Conservation (phyloP, 2,888 invertebrate genomes). For the Troilus luridus region DNA sequence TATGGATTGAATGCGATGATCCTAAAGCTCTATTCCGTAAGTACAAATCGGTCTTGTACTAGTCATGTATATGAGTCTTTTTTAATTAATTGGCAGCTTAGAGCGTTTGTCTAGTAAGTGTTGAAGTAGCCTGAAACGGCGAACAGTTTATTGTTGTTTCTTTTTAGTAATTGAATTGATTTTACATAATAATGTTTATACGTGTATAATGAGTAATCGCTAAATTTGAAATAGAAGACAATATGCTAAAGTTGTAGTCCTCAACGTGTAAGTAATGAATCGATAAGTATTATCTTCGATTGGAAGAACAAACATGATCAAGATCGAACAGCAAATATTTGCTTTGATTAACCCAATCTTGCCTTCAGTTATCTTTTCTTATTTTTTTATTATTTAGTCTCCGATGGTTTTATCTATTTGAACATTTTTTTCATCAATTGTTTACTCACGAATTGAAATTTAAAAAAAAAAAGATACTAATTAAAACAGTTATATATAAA, state of each 20-base stretch:
- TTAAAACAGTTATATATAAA: not conserved
- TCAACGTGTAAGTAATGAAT: not conserved
- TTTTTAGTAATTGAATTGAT: too few species aligned
- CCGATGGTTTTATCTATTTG: not conserved
- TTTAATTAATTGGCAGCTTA: too few species aligned
- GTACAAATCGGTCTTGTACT: too few species aligned
- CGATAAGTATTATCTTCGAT: slow-evolving; percentile 11
- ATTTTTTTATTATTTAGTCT: not conserved
- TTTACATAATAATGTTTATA: too few species aligned
- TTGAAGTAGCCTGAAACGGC: too few species aligned
- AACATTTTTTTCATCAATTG: not conserved
- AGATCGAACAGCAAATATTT: slow-evolving; percentile 10
- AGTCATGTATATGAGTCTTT: too few species aligned
- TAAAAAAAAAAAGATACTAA: not conserved
- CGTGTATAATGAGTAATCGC: too few species aligned
- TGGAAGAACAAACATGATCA: not conserved
- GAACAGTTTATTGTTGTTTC: too few species aligned
- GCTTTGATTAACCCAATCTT: slow-evolving; percentile 2
- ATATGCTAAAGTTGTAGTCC: not conserved
- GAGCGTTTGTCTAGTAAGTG: too few species aligned
- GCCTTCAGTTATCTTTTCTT: not conserved
- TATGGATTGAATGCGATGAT: too few species aligned
- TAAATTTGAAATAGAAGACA: not conserved
- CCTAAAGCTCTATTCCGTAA: too few species aligned
- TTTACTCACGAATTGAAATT: not conserved